Conservation (phyloP, 2,797 vertebrate species). For the Sebastolobus altivelis region DNA sequence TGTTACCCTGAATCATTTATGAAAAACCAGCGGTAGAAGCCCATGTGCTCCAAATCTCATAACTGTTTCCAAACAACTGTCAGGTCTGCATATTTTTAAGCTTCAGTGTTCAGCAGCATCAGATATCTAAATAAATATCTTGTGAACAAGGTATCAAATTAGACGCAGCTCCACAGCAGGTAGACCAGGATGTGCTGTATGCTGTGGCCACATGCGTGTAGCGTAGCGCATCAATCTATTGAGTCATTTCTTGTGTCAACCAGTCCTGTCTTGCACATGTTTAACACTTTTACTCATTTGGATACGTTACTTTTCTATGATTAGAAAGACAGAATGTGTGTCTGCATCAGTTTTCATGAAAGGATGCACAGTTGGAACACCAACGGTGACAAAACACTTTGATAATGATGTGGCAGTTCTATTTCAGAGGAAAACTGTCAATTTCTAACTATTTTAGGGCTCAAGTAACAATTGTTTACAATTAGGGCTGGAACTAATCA, state of each 20-base stretch:
- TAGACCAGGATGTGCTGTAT: background rate
- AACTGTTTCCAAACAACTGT: constrained; percentile 40
- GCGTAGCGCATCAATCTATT: background rate
- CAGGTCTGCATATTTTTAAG: constrained; percentile 14
- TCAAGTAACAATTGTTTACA: background rate
- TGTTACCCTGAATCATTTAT: constrained; percentile 28
- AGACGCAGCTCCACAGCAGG: constrained; percentile 13
- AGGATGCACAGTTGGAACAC: no score
- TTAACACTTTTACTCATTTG: background rate
- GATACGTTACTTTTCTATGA: constrained; percentile 32
- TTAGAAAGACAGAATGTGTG: background rate
- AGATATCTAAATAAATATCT: constrained; percentile 16
- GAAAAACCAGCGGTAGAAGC: constrained; percentile 34
- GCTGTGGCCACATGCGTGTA: background rate
- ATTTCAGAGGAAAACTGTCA: background rate
- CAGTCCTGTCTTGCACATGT: background rate
- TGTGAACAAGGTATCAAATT: constrained; percentile 27
- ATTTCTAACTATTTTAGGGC: background rate
- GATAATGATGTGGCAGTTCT: background rate
- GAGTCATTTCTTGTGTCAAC: constrained; percentile 16
- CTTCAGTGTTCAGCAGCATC: constrained; percentile 12
- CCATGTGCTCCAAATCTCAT: constrained; percentile 29
- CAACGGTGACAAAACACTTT: background rate
- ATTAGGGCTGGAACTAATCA: background rate
- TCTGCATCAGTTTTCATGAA: background rate